Conservation (phyloP, 2,888 invertebrate species). For the Microctonus brassicae region DNA sequence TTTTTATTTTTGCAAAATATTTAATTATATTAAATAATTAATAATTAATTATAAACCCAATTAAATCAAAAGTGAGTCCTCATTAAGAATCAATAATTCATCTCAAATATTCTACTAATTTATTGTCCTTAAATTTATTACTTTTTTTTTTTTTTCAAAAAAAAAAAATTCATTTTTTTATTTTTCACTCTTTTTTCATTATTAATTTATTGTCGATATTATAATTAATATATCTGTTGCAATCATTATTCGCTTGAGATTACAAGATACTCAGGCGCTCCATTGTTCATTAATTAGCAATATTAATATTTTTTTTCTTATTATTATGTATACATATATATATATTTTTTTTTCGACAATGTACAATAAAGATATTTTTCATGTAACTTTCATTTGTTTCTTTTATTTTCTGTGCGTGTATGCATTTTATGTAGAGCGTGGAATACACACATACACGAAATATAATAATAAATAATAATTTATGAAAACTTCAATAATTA, state of each 20-base stretch:
- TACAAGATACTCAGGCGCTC: neutral
- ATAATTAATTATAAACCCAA: neutral
- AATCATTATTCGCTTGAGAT: conserved; percentile 1
- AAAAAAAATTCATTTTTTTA: conserved; percentile 40
- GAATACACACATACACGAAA: conserved; percentile 6
- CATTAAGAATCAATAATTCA: neutral
- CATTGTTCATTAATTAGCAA: neutral
- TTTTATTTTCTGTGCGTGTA: neutral
- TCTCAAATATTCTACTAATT: conserved; percentile 36
- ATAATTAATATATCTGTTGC: conserved; percentile 58
- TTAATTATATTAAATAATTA: no score
- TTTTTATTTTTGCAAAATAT: no score
- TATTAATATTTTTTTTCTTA: conserved; percentile 8
- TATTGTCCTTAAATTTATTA: conserved; percentile 58
- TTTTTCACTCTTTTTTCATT: conserved; percentile 42
- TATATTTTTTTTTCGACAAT: no score
- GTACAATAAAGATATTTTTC: neutral
- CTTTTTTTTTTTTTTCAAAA: conserved; percentile 46
- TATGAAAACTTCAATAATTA: neutral
- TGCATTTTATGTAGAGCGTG: neutral
- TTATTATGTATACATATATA: no score
- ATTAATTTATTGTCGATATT: conserved; percentile 62
- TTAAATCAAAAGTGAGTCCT: neutral
- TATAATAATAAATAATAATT: neutral
- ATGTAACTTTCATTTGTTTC: neutral